phyloP scores from a whole-genome alignment of 2,888 invertebrate species.

The Melikaiella ostensackeni region DNA sequence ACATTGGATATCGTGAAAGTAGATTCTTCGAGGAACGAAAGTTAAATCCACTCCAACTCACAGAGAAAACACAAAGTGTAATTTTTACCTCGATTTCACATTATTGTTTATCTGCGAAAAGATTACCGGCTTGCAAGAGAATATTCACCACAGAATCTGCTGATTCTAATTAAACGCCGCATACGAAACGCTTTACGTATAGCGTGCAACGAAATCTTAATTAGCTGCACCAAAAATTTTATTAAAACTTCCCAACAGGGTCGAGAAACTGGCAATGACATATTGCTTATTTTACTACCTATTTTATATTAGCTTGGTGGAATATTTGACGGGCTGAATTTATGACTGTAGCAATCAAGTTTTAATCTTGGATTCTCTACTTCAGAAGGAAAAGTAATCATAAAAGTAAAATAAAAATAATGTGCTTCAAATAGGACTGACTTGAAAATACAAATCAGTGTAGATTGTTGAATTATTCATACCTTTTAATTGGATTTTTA shows the following conservation, averaged over 20 bases:
- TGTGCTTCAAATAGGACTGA: background rate
- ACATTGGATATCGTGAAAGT: too few species aligned
- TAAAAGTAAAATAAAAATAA: slow-evolving; percentile 12
- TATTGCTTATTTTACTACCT: slow-evolving; percentile 19
- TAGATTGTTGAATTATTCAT: too few species aligned
- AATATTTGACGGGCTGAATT: background rate
- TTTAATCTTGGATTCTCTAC: background rate
- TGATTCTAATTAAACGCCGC: too few species aligned
- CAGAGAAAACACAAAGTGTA: too few species aligned
- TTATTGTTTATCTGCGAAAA: too few species aligned
- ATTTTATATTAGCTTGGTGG: background rate
- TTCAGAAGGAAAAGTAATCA: background rate
- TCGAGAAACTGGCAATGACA: slow-evolving; percentile 11
- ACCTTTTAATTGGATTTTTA: too few species aligned
- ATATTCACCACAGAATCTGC: too few species aligned
- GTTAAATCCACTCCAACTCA: too few species aligned
- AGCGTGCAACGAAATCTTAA: slow-evolving; percentile 20
- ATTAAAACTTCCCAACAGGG: slow-evolving; percentile 7
- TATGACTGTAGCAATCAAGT: background rate
- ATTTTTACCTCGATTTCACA: too few species aligned
- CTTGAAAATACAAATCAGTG: too few species aligned
- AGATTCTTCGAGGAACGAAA: too few species aligned
- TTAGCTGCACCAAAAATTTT: slow-evolving; percentile 13
- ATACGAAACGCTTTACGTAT: background rate
- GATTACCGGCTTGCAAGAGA: too few species aligned